Conservation (phyloP, 2,888 invertebrate species). For the Dichetophora obliterata region DNA sequence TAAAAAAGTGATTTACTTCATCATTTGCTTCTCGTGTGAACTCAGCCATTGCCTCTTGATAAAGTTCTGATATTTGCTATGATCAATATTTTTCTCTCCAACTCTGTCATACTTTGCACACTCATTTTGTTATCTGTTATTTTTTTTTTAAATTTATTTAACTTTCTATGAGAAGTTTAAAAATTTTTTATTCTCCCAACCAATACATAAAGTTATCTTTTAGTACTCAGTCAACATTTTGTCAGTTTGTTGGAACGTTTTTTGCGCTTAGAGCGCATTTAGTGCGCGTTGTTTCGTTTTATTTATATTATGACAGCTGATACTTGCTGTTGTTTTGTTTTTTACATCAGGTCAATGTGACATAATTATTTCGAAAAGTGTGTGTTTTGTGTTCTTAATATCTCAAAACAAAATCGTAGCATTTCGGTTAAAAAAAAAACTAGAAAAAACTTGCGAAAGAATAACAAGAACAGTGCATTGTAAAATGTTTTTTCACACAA, state of each 20-base stretch:
- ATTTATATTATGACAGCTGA: constrained; percentile 22
- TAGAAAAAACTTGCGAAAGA: too few relatives aligned
- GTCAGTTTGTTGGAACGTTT: constrained; percentile 6
- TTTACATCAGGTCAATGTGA: neutral
- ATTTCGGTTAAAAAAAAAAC: neutral
- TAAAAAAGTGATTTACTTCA: too few relatives aligned
- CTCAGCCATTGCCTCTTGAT: too few relatives aligned
- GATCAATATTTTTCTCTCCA: too few relatives aligned
- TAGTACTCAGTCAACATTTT: neutral
- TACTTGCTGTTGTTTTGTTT: constrained; percentile 42
- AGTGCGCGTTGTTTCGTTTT: neutral
- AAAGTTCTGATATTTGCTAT: too few relatives aligned
- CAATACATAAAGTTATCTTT: too few relatives aligned
- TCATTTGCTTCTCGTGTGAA: too few relatives aligned
- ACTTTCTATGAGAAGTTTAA: neutral
- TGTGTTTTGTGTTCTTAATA: neutral
- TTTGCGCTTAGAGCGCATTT: neutral
- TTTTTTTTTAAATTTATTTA: neutral
- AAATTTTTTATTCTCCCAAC: too few relatives aligned
- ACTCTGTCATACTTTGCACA: too few relatives aligned
- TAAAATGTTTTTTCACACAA: constrained; percentile 63
- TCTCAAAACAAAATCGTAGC: neutral
- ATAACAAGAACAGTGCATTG: neutral
- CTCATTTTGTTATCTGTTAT: neutral
- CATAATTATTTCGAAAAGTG: neutral